phyloP scores from a whole-genome alignment of 2,888 invertebrate genomes.

The Lithophane ornitopus region DNA sequence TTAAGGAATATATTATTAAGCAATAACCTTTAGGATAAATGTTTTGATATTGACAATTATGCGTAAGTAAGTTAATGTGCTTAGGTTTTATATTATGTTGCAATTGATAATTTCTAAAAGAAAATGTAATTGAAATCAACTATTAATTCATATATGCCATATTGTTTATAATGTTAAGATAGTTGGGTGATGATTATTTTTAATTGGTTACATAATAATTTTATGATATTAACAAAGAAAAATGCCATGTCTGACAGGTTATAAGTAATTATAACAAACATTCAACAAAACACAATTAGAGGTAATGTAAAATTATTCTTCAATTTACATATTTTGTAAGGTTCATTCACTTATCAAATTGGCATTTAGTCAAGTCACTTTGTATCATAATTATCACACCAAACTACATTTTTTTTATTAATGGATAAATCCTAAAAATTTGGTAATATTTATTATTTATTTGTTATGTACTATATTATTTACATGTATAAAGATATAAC shows the following conservation, averaged over 20 bases:
- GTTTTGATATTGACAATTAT: constrained; percentile 91
- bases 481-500: constrained; percentile 90
- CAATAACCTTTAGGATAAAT: constrained; percentile 90
- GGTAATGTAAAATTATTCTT: constrained; percentile 80
- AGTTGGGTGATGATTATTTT: constrained; percentile 83
- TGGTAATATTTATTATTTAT: constrained; percentile 90
- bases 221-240: constrained; percentile 74
- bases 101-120: constrained; percentile 88
- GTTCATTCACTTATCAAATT: constrained; percentile 79
- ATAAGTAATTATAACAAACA: constrained; percentile 78
- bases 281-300: constrained; percentile 77
- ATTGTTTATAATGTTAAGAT: constrained; percentile 89
- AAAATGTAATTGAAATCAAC: constrained; percentile 87
- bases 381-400: constrained; percentile 88
- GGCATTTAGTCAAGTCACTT: constrained; percentile 87
- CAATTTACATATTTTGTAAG: constrained; percentile 75
- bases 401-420: constrained; percentile 86
- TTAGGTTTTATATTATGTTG: constrained; percentile 88
- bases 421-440: constrained; percentile 87
- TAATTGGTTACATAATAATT: constrained; percentile 82
- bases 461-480: constrained; percentile 90
- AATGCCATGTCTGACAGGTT: constrained; percentile 82
- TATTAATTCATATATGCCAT: constrained; percentile 90
- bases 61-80: constrained; percentile 89
- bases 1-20: constrained; percentile 87